Evolutionary conservation across 2,113 vertebrate genomes (phyloP), one percentile per base, ranked within the genome.

Genomic region (Bufo bufo): DNA sequence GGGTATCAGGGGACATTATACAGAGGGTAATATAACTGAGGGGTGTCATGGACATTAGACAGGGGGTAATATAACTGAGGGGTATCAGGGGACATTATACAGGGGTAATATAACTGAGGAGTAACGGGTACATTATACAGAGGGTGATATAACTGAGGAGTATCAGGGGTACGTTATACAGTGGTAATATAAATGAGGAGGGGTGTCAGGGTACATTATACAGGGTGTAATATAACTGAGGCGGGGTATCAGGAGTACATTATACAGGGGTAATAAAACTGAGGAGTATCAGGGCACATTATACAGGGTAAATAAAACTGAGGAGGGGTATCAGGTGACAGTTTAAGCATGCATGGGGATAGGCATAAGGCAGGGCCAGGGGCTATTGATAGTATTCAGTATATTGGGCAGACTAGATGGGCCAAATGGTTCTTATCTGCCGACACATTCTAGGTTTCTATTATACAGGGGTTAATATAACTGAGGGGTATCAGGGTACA

Each of bases 211-310:
- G 56, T 13, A 58, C 13, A 58, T 58, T 58, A 58, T 69, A 69
- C 65, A 23, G 65, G 10, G 65, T n/a, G n/a, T n/a, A 1, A 58
- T 14, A 43, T n/a, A 33, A 33, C 77, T 43, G 4, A 58, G 54
- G 52, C 43, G 52, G 54, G 23, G 54, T n/a, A 10, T 54, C 6
- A 23, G 4, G 11, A 12, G 23, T 5, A 13, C n/a, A 54, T n/a
- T 4, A 20, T 54, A 54, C 4, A n/a, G 77, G 12, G 19, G 52
- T 12, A 4, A 43, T 14, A 43, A 23, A 14, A 58, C n/a, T 10
- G 13, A 77, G 90, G 9, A 56, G 49, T 87, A 78, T 89, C 85
- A 75, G 69, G 8, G 49, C 2, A 20, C 49, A 86, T 75, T 61
- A 50, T 50, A 20, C 52, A 50, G 61, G 43, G 69, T 50, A 9